Base-by-base conservation (phyloP, 2,888 invertebrate species). In the Belgica antarctica region DNA sequence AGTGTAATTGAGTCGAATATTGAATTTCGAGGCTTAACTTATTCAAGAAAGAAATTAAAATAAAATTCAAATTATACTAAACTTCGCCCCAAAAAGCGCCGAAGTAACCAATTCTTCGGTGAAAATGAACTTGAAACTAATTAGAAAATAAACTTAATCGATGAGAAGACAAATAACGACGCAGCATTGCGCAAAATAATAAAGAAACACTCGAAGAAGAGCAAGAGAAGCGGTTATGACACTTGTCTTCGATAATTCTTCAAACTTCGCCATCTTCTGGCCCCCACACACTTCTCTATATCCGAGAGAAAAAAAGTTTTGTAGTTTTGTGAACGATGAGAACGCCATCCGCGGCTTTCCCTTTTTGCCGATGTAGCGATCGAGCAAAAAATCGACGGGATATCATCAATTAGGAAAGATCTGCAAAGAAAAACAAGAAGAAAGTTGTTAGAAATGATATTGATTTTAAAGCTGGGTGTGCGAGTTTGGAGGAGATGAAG, bases 361-460 rank as follows among this genome's bases (percentile, higher is more conserved):
- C 12, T 31, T 8, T 31, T 31, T 31, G 34, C 34, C n/a, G 12
- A 31, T 31, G 34, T n/a, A n/a, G 34, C 12, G 34, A 31, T 12
- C 34, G 34, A 22, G 52, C 52, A n/a, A 52, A 17, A 7, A n/a
- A n/a, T 7, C 17, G 15, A n/a, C 5, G 12, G 12, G 74, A n/a
- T n/a, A 75, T 75, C 75, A 75, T 75, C 75, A 75, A 78, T 79
- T 79, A 79, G 74, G 80, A 79, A 72, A 79, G 77, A 76, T 80
- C 80, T 79, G 74, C 57, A 75, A 73, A 72, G 7, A 46, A 71
- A 66, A 71, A 57, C 8, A 22, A 17, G 22, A 17, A 52, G 3
- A 22, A 3, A 17, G 22, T 52, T 17, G 22, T 12, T 52, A 22
- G 22, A 3, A n/a, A n/a, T n/a, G n/a, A n/a, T n/a, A n/a, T n/a